Base-by-base conservation (phyloP, 1,140 invertebrate species). In the Mya arenaria region DNA sequence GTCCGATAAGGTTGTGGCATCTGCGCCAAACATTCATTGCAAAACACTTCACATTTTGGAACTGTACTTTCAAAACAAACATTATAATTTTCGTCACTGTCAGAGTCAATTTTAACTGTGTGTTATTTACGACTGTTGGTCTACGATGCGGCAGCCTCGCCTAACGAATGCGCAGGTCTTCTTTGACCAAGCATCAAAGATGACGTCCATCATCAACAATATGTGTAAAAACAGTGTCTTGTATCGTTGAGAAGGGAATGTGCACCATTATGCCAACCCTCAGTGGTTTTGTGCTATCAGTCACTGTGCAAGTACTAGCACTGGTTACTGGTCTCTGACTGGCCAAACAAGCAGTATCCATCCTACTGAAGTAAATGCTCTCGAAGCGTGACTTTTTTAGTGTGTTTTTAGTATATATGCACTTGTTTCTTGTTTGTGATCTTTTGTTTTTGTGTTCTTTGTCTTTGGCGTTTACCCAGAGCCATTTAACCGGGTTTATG, bases 301-400 rank as follows among this genome's bases (percentile, higher is more conserved):
- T n/a, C n/a, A n/a, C n/a, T n/a, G n/a, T n/a, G n/a, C n/a, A n/a
- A n/a, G n/a, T n/a, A n/a, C n/a, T n/a, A n/a, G n/a, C n/a, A n/a
- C n/a, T n/a, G n/a, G n/a, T n/a, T n/a, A n/a, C n/a, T n/a, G n/a
- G n/a, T n/a, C n/a, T n/a, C n/a, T n/a, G n/a, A n/a, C n/a, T n/a
- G n/a, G n/a, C n/a, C n/a, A n/a, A n/a, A n/a, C n/a, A n/a, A 44
- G 41, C 41, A 44, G 41, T 44, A 39, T 68, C 65, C 65, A 44
- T 39, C 25, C n/a, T n/a, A n/a, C n/a, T n/a, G n/a, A 37, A 68
- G 65, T 68, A 4, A 68, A 68, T 68, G 25, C 56, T 15, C 56
- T 60, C 56, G 25, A 34, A 44, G 62, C 30, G 25, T 58, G 32
- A 34, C 34, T 74, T 39, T n/a, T n/a, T n/a, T n/a, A n/a, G n/a